phyloP scores from a whole-genome alignment of 2,888 invertebrate genomes.

The Trissoscelio sp. region DNA sequence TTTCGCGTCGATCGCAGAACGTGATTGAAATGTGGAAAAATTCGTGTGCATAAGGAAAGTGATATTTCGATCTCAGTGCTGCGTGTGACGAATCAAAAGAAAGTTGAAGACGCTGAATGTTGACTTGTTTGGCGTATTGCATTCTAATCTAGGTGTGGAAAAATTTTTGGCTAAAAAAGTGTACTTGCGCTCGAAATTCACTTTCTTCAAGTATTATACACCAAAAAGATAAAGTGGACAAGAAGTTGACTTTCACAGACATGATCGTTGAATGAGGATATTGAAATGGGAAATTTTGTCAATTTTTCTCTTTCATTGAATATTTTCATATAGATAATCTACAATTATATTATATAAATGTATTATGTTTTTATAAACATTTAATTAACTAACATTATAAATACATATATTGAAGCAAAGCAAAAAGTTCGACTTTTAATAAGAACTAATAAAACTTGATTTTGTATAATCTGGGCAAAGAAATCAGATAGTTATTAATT shows the following conservation, averaged over 20 bases:
- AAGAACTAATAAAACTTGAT: too few relatives aligned
- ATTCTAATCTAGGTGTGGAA: conserved; percentile 30
- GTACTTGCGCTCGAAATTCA: conserved; percentile 28
- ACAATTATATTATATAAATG: too few relatives aligned
- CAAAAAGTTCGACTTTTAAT: too few relatives aligned
- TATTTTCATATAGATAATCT: too few relatives aligned
- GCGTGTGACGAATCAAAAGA: conserved; percentile 55
- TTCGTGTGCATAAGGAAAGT: conserved; percentile 47
- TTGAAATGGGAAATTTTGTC: too few relatives aligned
- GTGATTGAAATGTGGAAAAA: conserved; percentile 43
- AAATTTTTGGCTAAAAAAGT: conserved; percentile 15
- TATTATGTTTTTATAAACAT: too few relatives aligned
- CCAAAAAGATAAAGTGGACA: not conserved
- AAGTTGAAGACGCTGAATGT: conserved; percentile 37
- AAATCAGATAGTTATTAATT: not conserved
- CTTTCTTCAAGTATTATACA: conserved; percentile 12
- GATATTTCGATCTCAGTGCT: conserved; percentile 45
- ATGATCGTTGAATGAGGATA: too few relatives aligned
- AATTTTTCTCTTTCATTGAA: too few relatives aligned
- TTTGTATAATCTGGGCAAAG: too few relatives aligned
- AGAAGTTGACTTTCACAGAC: conserved; percentile 19
- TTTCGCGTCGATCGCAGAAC: conserved; percentile 24
- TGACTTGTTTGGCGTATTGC: conserved; percentile 35
- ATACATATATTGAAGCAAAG: too few relatives aligned
- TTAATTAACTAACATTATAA: too few relatives aligned